Evolutionary conservation across 2,888 invertebrate genomes (phyloP).

Genomic region (Odontothrips loti): DNA sequence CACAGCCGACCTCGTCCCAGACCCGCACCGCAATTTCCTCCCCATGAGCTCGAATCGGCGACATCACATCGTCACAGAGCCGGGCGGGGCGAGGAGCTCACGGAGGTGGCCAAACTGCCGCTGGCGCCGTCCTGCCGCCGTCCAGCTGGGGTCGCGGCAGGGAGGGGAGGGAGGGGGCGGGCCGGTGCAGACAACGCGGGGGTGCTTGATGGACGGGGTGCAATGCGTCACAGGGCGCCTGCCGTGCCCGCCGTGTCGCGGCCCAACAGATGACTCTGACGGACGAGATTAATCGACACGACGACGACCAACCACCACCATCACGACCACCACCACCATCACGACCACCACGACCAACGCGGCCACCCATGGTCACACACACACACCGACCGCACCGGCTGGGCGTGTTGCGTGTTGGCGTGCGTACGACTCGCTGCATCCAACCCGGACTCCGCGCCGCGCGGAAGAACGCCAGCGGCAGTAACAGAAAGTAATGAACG

Average conservation of each 20-base stretch:
- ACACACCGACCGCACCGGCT: neutral
- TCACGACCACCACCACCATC: too few relatives aligned
- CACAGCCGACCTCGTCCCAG: neutral
- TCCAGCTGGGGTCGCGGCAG: neutral
- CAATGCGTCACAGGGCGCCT: neutral
- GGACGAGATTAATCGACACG: conserved; percentile 17
- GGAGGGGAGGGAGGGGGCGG: neutral
- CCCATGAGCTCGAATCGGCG: neutral
- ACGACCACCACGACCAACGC: neutral
- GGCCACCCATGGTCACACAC: neutral
- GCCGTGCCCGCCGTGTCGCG: neutral
- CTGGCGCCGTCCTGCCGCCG: conserved; percentile 10
- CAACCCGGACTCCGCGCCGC: too few relatives aligned
- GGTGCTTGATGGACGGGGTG: neutral
- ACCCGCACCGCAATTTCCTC: conserved; percentile 1
- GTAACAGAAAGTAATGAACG: too few relatives aligned
- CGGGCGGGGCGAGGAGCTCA: too few relatives aligned
- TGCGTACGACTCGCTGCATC: too few relatives aligned
- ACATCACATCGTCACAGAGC: too few relatives aligned
- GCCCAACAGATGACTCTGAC: neutral
- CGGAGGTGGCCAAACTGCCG: neutral
- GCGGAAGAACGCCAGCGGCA: too few relatives aligned
- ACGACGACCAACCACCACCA: neutral
- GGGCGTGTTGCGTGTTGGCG: too few relatives aligned
- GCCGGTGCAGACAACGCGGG: neutral